Conservation (phyloP, 2,888 invertebrate species). For the Macaria notata region DNA sequence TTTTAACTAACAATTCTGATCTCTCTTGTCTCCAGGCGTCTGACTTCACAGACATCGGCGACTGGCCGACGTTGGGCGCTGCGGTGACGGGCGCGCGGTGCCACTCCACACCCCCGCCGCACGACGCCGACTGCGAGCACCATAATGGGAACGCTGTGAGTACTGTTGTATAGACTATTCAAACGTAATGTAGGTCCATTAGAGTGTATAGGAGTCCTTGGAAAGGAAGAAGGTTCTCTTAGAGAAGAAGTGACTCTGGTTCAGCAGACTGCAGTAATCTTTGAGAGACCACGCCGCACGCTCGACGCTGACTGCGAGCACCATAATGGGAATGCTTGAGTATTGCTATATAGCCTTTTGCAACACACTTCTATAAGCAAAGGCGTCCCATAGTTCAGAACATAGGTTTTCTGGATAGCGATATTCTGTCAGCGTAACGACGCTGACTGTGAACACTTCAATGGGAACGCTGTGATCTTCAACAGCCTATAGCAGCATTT, state of each 20-base stretch:
- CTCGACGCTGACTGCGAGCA: slow-evolving; percentile 66
- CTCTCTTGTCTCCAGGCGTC: slow-evolving; percentile 85
- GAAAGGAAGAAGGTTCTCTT: no score
- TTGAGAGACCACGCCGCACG: slow-evolving; percentile 72
- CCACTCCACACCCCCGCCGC: slow-evolving; percentile 71
- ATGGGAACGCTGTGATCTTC: no score
- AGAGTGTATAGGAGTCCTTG: no score
- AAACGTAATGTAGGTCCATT: no score
- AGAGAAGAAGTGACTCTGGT: no score
- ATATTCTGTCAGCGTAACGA: no score
- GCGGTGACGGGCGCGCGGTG: slow-evolving; percentile 59
- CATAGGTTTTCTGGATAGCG: no score
- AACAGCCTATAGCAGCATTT: no score
- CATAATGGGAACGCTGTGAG: slow-evolving; percentile 74
- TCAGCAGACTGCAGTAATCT: no score
- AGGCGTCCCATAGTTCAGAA: no score
- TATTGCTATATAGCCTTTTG: background rate
- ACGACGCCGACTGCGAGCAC: slow-evolving; percentile 64
- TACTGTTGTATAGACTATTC: background rate
- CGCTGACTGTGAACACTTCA: no score
- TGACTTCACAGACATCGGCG: slow-evolving; percentile 93
- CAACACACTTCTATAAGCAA: no score
- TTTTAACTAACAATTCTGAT: background rate
- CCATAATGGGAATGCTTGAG: slow-evolving; percentile 72
- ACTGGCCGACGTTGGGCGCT: slow-evolving; percentile 94